phyloP scores from a whole-genome alignment of 2,113 vertebrate species.

The Coracopsis vasa region DNA sequence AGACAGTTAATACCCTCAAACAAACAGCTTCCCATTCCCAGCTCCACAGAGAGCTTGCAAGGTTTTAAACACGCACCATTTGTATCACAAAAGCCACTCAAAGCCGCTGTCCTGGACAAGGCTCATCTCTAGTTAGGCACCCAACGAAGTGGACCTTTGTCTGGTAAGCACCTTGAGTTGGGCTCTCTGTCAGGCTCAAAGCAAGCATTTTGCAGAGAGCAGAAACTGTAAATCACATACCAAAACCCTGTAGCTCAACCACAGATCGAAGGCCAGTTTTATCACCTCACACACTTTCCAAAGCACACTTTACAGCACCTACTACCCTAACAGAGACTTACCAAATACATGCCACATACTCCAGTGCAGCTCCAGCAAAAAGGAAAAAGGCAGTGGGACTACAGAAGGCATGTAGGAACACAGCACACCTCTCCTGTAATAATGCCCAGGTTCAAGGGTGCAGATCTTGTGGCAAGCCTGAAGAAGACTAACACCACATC shows the following conservation, averaged over 20 bases:
- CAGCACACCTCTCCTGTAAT: fast-evolving
- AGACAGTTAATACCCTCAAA: conserved; percentile 27
- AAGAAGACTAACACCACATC: background rate
- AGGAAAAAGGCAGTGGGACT: background rate
- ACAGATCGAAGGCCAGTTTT: background rate
- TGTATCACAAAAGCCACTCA: conserved; percentile 35
- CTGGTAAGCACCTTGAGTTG: background rate
- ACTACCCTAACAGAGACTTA: background rate
- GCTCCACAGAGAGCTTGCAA: background rate
- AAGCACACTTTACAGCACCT: fast-evolving
- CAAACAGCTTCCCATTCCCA: background rate
- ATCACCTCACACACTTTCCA: background rate
- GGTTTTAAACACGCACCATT: background rate
- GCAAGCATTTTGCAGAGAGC: background rate
- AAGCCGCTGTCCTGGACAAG: background rate
- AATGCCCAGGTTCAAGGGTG: fast-evolving
- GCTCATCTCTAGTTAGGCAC: background rate
- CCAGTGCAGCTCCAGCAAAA: background rate
- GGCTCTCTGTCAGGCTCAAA: background rate
- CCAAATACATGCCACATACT: fast-evolving
- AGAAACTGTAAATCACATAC: fast-evolving
- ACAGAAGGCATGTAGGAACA: background rate
- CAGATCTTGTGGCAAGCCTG: fast-evolving
- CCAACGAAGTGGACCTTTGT: fast-evolving
- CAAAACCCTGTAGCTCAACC: background rate